phyloP scores from a whole-genome alignment of 2,113 vertebrate species.

The Plecotus auritus region DNA sequence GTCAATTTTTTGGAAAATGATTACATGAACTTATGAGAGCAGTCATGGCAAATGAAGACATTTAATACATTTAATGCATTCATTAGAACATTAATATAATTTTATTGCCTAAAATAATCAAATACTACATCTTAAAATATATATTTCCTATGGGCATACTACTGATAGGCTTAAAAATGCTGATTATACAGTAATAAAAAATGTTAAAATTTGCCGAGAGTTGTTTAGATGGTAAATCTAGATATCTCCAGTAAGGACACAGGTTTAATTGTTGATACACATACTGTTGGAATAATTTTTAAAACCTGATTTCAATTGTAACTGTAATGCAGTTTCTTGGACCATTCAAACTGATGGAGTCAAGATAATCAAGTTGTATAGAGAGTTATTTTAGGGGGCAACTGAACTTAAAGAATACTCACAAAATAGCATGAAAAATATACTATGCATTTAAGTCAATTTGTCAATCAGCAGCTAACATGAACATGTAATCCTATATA shows the following conservation, averaged over 20 bases:
- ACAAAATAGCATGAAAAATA: background rate
- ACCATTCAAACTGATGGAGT: background rate
- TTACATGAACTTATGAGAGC: slow-evolving; percentile 14
- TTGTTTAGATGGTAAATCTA: background rate
- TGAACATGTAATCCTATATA: background rate
- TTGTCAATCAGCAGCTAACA: background rate
- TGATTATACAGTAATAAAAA: background rate
- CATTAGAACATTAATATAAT: slow-evolving; percentile 46
- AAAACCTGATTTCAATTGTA: background rate
- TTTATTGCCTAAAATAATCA: slow-evolving; percentile 31
- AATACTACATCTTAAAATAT: background rate
- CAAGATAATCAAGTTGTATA: background rate
- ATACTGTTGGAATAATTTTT: background rate
- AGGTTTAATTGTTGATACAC: background rate
- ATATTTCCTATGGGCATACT: background rate
- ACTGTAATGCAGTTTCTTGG: background rate
- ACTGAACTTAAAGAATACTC: background rate
- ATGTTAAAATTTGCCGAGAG: background rate
- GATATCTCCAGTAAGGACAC: background rate
- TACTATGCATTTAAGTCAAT: background rate
- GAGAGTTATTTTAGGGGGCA: background rate
- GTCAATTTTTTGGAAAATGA: background rate
- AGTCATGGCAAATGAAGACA: background rate
- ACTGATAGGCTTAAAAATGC: background rate
- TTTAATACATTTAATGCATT: background rate